Conservation (phyloP, 2,113 vertebrate genomes). For the Apteryx mantelli region DNA sequence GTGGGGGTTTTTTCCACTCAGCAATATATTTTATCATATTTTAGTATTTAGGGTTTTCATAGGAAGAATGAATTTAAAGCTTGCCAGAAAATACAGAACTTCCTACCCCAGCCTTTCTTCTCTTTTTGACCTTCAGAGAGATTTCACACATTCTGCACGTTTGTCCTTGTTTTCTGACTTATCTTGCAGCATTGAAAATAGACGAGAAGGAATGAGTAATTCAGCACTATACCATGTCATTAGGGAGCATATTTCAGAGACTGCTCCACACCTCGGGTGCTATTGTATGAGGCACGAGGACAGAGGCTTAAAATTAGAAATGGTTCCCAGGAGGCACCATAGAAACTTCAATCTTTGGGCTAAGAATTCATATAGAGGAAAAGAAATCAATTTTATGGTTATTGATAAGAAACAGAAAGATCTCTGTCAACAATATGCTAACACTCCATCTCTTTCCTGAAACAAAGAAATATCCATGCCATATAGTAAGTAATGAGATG, state of each 20-base stretch:
- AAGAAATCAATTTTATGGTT: background rate
- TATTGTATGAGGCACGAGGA: background rate
- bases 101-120: background rate
- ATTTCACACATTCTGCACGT: background rate
- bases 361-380: background rate
- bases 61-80: background rate
- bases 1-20: background rate
- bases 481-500: background rate
- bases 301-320: constrained; percentile 46
- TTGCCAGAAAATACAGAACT: constrained; percentile 1
- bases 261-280: constrained; percentile 4
- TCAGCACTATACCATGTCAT: background rate
- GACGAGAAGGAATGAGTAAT: constrained; percentile 23
- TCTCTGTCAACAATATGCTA: background rate
- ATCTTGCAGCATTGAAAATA: constrained; percentile 17
- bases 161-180: constrained; percentile 47
- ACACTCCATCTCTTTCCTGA: background rate
- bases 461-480: constrained; percentile 10
- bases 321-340: background rate
- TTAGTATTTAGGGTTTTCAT: background rate
- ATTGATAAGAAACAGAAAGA: constrained; percentile 5
- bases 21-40: constrained; percentile 11
- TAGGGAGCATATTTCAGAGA: constrained; percentile 24
- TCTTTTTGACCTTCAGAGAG: constrained; percentile 31
- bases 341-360: background rate